A percentile compares a stretch with the other conserved stretches of the same genome.
Conservation (phyloP, 2,888 invertebrate species). For the Cataglyphis altisquamis region DNA sequence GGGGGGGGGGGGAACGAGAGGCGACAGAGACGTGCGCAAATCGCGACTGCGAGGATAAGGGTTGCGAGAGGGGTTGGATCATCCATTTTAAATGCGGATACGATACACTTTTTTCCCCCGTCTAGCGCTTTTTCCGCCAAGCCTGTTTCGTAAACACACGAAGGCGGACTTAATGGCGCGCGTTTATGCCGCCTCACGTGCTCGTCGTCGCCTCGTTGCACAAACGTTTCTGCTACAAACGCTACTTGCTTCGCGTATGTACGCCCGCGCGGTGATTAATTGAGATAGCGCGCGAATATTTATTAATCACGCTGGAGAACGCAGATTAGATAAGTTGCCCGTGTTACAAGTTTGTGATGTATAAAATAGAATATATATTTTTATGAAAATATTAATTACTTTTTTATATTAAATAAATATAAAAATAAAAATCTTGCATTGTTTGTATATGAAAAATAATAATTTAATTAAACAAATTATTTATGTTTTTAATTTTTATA, state of each 20-base stretch:
- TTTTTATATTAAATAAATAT: neutral
- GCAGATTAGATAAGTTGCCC: conserved; percentile 7
- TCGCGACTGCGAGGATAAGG: conserved; percentile 68
- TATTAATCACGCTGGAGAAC: neutral
- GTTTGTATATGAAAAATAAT: neutral
- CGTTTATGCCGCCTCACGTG: conserved; percentile 74
- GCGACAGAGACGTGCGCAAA: conserved; percentile 57
- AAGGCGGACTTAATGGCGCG: conserved; percentile 67
- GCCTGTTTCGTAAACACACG: conserved; percentile 51
- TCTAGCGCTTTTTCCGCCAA: conserved; percentile 17
- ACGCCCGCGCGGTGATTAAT: conserved; percentile 55
- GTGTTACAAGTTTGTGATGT: neutral
- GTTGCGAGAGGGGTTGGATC: conserved; percentile 24
- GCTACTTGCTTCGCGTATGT: conserved; percentile 5
- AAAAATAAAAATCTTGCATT: neutral
- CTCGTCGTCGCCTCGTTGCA: conserved; percentile 70
- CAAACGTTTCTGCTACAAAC: conserved; percentile 64
- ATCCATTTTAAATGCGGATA: conserved; percentile 62
- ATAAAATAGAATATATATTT: neutral
- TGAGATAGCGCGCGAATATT: conserved; percentile 13
- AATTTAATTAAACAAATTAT: neutral
- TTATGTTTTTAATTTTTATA: neutral
- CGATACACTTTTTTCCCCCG: conserved; percentile 40
- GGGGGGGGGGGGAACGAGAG: neutral
- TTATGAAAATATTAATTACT: neutral